A percentile compares a stretch with the other conserved stretches of the same genome.
Evolutionary conservation across 2,797 vertebrate genomes (phyloP).

Genomic region (Linurgus olivaceus): DNA sequence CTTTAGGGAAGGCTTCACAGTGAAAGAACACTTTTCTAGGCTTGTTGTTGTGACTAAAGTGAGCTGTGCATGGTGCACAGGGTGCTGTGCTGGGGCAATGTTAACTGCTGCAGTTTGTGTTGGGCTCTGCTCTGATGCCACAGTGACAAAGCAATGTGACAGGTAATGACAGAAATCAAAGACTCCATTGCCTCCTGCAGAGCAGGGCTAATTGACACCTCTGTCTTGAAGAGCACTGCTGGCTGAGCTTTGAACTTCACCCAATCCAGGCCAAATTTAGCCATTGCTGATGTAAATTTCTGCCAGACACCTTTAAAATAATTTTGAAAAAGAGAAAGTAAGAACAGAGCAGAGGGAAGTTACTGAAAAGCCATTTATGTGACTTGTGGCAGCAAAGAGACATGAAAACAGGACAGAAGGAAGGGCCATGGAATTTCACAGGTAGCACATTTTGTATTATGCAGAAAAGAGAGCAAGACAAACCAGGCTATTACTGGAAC

Average conservation of each 20-base stretch:
- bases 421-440: neutral
- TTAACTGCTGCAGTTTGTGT: neutral
- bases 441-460: neutral
- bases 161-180: neutral
- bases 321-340: neutral
- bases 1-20: neutral
- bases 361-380: neutral
- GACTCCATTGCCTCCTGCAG: neutral
- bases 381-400: neutral
- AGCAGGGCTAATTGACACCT: neutral
- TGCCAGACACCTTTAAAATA: neutral
- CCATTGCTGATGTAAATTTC: neutral
- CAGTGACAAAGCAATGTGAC: neutral
- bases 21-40: neutral
- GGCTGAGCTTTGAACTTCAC: neutral
- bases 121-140: neutral
- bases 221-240: neutral
- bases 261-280: neutral
- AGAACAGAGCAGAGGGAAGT: neutral
- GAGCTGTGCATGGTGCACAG: rapidly evolving
- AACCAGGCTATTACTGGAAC: neutral
- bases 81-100: rapidly evolving
- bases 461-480: neutral
- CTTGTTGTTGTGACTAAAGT: neutral
- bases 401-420: neutral